phyloP scores from a whole-genome alignment of 2,797 vertebrate species.

The Dendrocincla tyrannina region DNA sequence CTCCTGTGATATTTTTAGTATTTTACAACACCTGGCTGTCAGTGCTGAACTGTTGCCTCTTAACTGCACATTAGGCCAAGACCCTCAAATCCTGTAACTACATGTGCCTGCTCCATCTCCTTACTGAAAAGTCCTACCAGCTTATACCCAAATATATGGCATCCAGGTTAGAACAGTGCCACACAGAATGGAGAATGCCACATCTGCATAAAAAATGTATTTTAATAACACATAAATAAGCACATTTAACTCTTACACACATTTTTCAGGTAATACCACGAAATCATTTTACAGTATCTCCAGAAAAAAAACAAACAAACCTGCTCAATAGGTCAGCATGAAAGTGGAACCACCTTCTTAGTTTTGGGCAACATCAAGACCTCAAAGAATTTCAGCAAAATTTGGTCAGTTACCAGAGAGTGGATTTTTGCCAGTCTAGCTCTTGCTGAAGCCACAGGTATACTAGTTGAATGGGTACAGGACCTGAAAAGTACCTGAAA shows the following conservation, averaged over 20 bases:
- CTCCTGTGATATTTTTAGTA: not conserved
- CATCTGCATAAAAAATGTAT: not conserved
- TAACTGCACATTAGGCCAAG: not conserved
- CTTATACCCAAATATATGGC: not conserved
- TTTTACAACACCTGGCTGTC: not conserved
- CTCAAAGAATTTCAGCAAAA: not conserved
- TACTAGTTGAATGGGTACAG: not conserved
- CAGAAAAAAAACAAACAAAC: not conserved
- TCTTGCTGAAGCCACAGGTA: not conserved
- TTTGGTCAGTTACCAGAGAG: not conserved
- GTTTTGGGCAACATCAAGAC: not conserved
- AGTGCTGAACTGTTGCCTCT: not conserved
- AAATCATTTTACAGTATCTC: not conserved
- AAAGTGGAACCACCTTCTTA: not conserved
- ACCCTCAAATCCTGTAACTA: not conserved
- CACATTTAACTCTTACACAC: not conserved
- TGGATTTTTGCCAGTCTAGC: not conserved
- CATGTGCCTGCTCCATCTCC: rapidly evolving
- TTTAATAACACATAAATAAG: slow-evolving; percentile 57
- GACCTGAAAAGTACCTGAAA: not conserved
- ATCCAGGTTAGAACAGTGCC: not conserved
- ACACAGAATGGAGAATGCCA: not conserved
- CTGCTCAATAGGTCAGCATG: rapidly evolving
- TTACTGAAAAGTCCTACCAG: not conserved
- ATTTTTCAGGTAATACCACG: not conserved